A percentile compares a stretch with the other conserved stretches of the same genome.
phyloP scores from a whole-genome alignment of 2,888 invertebrate genomes.

The Conistra vaccinii region DNA sequence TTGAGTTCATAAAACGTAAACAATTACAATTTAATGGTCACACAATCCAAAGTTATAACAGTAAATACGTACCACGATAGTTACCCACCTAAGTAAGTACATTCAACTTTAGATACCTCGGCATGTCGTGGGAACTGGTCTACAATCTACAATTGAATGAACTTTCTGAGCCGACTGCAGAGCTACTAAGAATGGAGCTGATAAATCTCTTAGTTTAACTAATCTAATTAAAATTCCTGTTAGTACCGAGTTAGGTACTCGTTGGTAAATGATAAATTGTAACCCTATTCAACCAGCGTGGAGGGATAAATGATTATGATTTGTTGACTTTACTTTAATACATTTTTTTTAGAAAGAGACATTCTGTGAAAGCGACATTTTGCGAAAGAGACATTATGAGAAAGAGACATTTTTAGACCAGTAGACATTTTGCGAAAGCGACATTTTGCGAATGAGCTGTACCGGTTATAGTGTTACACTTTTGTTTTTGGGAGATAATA shows the following conservation, averaged over 20 bases:
- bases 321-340: too few relatives aligned
- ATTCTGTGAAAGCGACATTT: too few relatives aligned
- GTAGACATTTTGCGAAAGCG: too few relatives aligned
- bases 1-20: slow-evolving; percentile 2
- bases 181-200: slow-evolving; percentile 2
- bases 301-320: too few relatives aligned
- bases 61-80: background rate
- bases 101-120: slow-evolving; percentile 32
- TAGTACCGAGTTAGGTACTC: background rate
- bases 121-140: slow-evolving; percentile 49
- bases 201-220: slow-evolving; percentile 22
- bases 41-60: slow-evolving; percentile 9
- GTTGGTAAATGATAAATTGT: background rate
- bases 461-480: too few relatives aligned
- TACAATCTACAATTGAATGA: slow-evolving; percentile 46
- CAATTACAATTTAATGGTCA: slow-evolving; percentile 7
- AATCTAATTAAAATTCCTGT: slow-evolving; percentile 30
- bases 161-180: slow-evolving; percentile 17
- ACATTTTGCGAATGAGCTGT: too few relatives aligned
- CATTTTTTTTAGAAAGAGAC: too few relatives aligned
- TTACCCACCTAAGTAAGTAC: slow-evolving; percentile 7
- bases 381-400: too few relatives aligned
- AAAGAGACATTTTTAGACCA: too few relatives aligned
- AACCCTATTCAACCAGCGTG: too few relatives aligned
- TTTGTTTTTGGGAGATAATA: background rate